Evolutionary conservation across 1,140 invertebrate genomes (phyloP).

Genomic region (Eupristina koningsbergeri): DNA sequence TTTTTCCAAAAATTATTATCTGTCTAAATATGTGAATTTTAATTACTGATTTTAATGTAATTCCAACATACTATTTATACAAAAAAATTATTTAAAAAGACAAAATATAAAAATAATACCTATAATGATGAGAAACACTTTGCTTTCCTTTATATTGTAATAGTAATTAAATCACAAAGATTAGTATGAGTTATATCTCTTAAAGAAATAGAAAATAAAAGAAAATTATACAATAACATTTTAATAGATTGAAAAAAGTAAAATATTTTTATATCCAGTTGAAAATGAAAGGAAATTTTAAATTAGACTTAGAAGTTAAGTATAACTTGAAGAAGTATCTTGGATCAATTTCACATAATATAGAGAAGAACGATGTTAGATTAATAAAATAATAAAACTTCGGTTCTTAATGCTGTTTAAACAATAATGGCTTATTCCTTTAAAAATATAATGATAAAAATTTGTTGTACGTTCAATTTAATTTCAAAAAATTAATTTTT

Average conservation of each 20-base stretch:
- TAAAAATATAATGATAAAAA: background rate
- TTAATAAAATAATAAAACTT: background rate
- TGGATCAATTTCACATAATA: background rate
- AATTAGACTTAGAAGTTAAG: conserved; percentile 4
- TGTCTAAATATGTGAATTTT: no score
- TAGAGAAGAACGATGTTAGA: background rate
- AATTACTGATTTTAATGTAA: no score
- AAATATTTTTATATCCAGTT: background rate
- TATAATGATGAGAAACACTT: no score
- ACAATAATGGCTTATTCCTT: background rate
- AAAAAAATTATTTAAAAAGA: no score
- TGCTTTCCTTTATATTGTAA: background rate
- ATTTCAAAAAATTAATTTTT: background rate
- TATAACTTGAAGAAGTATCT: background rate
- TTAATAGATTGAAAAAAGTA: background rate
- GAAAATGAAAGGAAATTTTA: background rate
- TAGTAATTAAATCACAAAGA: background rate
- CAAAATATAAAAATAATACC: no score
- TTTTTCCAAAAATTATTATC: background rate
- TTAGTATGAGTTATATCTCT: background rate
- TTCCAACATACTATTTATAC: no score
- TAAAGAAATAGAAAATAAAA: background rate
- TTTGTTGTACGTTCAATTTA: background rate
- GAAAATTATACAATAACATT: background rate
- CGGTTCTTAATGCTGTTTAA: background rate